Base-by-base conservation (phyloP, 1,140 invertebrate species). In the Tetramorium simillimum region DNA sequence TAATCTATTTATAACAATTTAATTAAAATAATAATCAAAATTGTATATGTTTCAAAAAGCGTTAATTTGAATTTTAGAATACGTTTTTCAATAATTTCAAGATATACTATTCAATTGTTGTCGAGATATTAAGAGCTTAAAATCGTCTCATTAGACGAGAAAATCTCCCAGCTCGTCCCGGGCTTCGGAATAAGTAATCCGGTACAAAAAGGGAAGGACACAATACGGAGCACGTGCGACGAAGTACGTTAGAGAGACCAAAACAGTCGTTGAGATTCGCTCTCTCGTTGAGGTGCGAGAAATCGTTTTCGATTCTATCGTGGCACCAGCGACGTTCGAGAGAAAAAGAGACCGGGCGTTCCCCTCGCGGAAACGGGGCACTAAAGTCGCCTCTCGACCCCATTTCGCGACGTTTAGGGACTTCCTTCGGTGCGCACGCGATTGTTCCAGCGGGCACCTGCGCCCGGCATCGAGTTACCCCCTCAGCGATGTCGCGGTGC, bases 241-340 rank as follows among this genome's bases (percentile, higher is more conserved):
- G 43, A 88, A 86, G 91, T 91, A 91, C 92, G 92, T 92, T 92
- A 75, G 88, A 92, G 91, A 90, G 86, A 43, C 88, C 86, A 92
- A 93, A 93, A 93, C 92, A 93, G 90, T 93, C 89, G 92, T 93
- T 93, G 93, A 93, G 86, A 89, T 88, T 87, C 87, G 80, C 69
- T 84, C 24, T 60, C 65, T 24, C 12, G 24, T 14, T 80, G 86
- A 91, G 90, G 78, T 88, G 90, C 87, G 87, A 91, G 56, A 56
- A 92, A 90, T 92, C 88, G 87, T 53, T 69, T 85, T 81, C 73
- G 89, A 87, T 49, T 87, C 72, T 85, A 56, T 60, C 67, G 70
- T 24, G 86, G 51, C 33, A 60, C 51, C 63, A 21, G 5, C 28
- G 46, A 56, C 16, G 40, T 28, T 2, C n/a, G 46, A 60, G 51